A percentile compares a stretch with the other conserved stretches of the same genome.
Evolutionary conservation across 2,113 vertebrate species (phyloP).

Genomic region (Epinephelus cyanopodus): DNA sequence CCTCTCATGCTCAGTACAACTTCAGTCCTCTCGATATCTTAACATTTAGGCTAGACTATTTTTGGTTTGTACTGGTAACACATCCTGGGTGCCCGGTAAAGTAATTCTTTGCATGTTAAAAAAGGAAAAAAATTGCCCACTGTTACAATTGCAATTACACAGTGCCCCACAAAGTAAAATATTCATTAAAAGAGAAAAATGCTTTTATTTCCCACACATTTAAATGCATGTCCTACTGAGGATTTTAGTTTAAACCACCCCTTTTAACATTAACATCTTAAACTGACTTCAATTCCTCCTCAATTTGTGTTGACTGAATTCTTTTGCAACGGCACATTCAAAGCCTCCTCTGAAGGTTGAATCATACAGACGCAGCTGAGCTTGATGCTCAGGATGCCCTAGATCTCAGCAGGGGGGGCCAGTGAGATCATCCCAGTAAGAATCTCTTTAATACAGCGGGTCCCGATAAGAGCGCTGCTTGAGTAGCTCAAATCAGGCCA

Average conservation of each 20-base stretch:
- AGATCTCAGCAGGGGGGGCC: constrained; percentile 61
- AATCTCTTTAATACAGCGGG: constrained; percentile 71
- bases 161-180: constrained; percentile 4
- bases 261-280: constrained; percentile 41
- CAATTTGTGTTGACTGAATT: constrained; percentile 25
- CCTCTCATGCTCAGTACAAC: neutral
- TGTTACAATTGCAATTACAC: neutral
- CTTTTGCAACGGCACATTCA: constrained; percentile 35
- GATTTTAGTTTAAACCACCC: neutral
- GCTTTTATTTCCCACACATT: neutral
- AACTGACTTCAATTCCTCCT: constrained; percentile 16
- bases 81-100: neutral
- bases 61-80: neutral
- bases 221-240: constrained; percentile 11
- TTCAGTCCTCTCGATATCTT: neutral
- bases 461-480: constrained; percentile 71
- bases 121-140: neutral
- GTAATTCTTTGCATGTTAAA: neutral
- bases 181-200: constrained; percentile 12
- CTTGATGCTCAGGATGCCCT: constrained; percentile 50
- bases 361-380: constrained; percentile 31
- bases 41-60: neutral
- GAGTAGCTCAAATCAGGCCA: constrained; percentile 77
- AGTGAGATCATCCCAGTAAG: constrained; percentile 72
- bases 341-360: constrained; percentile 51